A percentile compares a stretch with the other conserved stretches of the same genome.
These are phyloP conservation scores for Tragelaphus oryx DNA, from an alignment of 2,797 vertebrate species.

Conservation along the genomic window DNA sequence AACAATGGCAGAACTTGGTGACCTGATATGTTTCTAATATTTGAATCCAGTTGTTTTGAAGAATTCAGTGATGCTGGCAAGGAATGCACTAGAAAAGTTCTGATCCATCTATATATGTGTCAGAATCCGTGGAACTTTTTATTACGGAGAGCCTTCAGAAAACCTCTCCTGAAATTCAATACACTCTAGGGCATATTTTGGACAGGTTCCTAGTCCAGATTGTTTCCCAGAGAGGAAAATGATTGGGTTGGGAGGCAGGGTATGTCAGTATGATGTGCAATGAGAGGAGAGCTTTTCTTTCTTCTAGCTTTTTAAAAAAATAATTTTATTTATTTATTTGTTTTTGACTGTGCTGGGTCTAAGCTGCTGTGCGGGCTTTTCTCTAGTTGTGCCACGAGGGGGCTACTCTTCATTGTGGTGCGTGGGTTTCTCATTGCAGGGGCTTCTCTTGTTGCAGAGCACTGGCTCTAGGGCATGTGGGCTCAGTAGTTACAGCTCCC, in stretches of 20 bases:
- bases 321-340: neutral
- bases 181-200: neutral
- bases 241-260: neutral
- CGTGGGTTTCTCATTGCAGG: neutral
- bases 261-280: neutral
- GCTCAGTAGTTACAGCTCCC: neutral
- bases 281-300: neutral
- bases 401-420: neutral
- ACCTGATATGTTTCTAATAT: neutral
- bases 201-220: neutral
- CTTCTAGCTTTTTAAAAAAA: neutral
- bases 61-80: neutral
- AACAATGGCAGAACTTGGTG: neutral
- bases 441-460: neutral
- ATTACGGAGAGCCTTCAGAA: neutral
- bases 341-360: neutral
- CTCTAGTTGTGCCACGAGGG: neutral
- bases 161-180: neutral
- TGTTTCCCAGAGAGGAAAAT: neutral
- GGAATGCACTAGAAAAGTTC: neutral
- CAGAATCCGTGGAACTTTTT: neutral
- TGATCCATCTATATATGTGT: neutral
- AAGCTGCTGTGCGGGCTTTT: neutral
- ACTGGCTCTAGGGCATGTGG: neutral
- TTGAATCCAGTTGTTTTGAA: neutral